Evolutionary conservation across 1,140 invertebrate species (phyloP), one percentile per base, ranked within the genome.

Genomic region (Pseudobourletiella spinata): DNA sequence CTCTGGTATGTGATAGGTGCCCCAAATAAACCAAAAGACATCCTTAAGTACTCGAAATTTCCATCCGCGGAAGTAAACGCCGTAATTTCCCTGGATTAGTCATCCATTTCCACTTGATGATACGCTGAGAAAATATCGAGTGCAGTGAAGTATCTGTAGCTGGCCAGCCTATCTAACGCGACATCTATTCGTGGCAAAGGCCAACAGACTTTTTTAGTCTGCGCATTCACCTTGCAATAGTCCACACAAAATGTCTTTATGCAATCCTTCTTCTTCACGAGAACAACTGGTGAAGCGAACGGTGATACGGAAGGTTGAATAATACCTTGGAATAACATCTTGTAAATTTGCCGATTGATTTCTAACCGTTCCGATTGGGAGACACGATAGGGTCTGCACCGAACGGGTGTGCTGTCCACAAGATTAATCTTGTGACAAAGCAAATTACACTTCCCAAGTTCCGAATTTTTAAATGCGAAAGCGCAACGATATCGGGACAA

Each of bases 21-120:
- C 39, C 64, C 72, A 15, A 26, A 43, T 2, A 74, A 54, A 2
- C 73, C 73, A 54, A 73, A 73, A 6, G 72, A 67, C 46, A 71
- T 61, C 2, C 57, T 35, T 1, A 57, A 54, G 48, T 65, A 74
- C 28, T 75, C 62, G 43, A 50, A 74, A 16, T 57, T 50, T 16
- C 63, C 67, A 35, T 62, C 63, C 18, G 44, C 57, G 0, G 67
- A 68, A n/a, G 55, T 59, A 57, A 74, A 74, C 8, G 69, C 73
- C 0, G 75, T 74, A 46, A 74, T 74, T 2, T 66, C 25, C n/a
- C 24, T 68, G 55, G 70, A 66, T 0, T 67, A 55, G 2, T 46
- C 35, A 29, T 61, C 25, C 20, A 68, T 32, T 39, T 26, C 22
- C 2, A 63, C 26, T 60, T 68, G 66, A 50, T 57, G 58, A 30